Evolutionary conservation across 53 echinoderm and acorn worm genomes (phyloP), one percentile per base, ranked within the genome.

Genomic region (Mesocentrotus franciscanus): DNA sequence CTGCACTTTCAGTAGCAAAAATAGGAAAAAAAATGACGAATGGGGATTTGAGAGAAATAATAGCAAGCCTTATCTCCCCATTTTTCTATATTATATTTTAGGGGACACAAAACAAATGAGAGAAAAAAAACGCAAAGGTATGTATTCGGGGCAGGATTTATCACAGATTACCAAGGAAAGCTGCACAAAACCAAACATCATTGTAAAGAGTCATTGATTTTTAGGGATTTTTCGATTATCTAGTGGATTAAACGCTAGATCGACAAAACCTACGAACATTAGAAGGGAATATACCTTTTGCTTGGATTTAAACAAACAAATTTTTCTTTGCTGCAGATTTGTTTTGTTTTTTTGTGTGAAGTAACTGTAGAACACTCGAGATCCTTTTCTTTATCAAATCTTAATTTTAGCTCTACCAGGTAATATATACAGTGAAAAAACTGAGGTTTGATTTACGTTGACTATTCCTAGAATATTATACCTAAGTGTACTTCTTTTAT

Each of bases 211-310:
- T 27, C n/a, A 87, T 87, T 57, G 87, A 87, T 87, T 57, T 87
- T 87, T 87, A 26, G 56, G 75, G n/a, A n/a, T 57, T 87, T 87
- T 87, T 87, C 87, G 87, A 87, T 87, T 57, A 87, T 87, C 87
- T 56, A 49, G 10, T 87, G 58, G 87, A 87, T 87, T 84, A 84
- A 84, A 84, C 84, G 24, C 33, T 22, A 20, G 5, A 87, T 87
- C 57, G 56, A 58, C 27, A 87, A 87, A 49, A 87, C 26, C 58
- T n/a, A 26, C 18, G 11, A n/a, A 56, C 56, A 29, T n/a, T 12
- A 10, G 20, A 9, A 10, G 14, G 87, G 57, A 87, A 13, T 58
- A 6, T 20, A 49, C 84, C 49, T 20, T 84, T 20, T 84, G 24
- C 32, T 6, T 74, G 74, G 29, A 32, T 74, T 30, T 30, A 10